Evolutionary conservation across 2,888 invertebrate species (phyloP).

Genomic region (Aleiodes testaceus): DNA sequence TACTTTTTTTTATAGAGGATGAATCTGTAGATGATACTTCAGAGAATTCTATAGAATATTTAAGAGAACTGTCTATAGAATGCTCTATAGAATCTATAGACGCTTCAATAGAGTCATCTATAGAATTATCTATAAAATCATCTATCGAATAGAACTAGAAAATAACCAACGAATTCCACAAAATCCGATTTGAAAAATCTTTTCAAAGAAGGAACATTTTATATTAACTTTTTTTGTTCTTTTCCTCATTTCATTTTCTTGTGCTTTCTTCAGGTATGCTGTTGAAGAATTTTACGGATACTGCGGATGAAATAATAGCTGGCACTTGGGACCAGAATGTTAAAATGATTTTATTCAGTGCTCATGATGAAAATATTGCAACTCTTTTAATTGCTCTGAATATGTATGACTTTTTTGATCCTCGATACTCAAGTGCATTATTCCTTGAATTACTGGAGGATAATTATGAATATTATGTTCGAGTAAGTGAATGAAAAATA

Average conservation of each 20-base stretch:
- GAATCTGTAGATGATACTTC: too few relatives aligned
- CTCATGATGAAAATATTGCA: slow-evolving; percentile 62
- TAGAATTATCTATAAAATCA: too few relatives aligned
- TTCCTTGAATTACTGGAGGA: slow-evolving; percentile 59
- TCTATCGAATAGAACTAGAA: too few relatives aligned
- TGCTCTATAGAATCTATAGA: too few relatives aligned
- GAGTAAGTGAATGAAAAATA: slow-evolving; percentile 52
- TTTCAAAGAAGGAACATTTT: too few relatives aligned
- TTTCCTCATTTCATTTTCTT: not conserved
- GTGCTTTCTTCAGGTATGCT: slow-evolving; percentile 48
- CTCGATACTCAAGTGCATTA: slow-evolving; percentile 58
- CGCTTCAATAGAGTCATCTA: too few relatives aligned
- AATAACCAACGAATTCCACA: too few relatives aligned
- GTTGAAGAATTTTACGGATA: slow-evolving; percentile 42
- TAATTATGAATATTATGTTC: slow-evolving; percentile 52
- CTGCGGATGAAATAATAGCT: slow-evolving; percentile 33
- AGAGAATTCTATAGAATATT: too few relatives aligned
- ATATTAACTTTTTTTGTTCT: too few relatives aligned
- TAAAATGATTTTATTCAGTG: slow-evolving; percentile 63
- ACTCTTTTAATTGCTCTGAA: slow-evolving; percentile 58
- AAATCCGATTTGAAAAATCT: too few relatives aligned
- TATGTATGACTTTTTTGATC: slow-evolving; percentile 60
- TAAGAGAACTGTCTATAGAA: too few relatives aligned
- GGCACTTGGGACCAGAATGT: not conserved
- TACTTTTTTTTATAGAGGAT: too few relatives aligned